Evolutionary conservation across 2,888 invertebrate genomes (phyloP).

Genomic region (Antitype chi): DNA sequence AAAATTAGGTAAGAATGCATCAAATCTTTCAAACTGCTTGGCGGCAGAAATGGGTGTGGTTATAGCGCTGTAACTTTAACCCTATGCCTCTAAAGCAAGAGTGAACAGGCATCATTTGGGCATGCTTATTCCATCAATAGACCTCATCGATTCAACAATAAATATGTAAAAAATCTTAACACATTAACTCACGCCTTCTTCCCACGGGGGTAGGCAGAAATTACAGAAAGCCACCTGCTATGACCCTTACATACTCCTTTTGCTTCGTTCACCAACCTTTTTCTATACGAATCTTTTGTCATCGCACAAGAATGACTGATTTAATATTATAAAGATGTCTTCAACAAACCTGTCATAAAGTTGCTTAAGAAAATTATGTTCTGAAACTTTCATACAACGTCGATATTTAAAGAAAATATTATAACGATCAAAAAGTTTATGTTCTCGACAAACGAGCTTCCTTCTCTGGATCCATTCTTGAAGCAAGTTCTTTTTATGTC

Average conservation of each 20-base stretch:
- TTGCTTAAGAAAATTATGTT: conserved; percentile 26
- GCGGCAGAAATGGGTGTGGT: not conserved
- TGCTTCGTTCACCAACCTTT: too few species aligned
- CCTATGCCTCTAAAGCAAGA: too few species aligned
- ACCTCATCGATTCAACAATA: too few species aligned
- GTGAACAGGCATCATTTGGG: too few species aligned
- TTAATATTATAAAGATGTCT: conserved; percentile 40
- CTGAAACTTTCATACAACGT: conserved; percentile 33
- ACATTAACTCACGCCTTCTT: too few species aligned
- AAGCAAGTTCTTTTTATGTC: conserved; percentile 24
- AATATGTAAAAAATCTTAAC: too few species aligned
- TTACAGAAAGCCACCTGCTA: too few species aligned
- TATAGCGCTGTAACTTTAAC: not conserved
- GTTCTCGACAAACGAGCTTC: conserved; percentile 10
- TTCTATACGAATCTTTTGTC: not conserved
- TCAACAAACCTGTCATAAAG: conserved; percentile 35
- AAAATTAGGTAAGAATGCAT: not conserved
- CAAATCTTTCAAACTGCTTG: not conserved
- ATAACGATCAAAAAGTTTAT: conserved; percentile 24
- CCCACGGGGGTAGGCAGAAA: too few species aligned
- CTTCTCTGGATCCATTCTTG: conserved; percentile 7
- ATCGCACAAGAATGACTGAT: too few species aligned
- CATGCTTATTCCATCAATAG: too few species aligned
- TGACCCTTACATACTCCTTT: too few species aligned
- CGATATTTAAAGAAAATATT: conserved; percentile 31